These are phyloP conservation scores for Scylla paramamosain DNA, from an alignment of 1,140 invertebrate species.

Conservation along the genomic window DNA sequence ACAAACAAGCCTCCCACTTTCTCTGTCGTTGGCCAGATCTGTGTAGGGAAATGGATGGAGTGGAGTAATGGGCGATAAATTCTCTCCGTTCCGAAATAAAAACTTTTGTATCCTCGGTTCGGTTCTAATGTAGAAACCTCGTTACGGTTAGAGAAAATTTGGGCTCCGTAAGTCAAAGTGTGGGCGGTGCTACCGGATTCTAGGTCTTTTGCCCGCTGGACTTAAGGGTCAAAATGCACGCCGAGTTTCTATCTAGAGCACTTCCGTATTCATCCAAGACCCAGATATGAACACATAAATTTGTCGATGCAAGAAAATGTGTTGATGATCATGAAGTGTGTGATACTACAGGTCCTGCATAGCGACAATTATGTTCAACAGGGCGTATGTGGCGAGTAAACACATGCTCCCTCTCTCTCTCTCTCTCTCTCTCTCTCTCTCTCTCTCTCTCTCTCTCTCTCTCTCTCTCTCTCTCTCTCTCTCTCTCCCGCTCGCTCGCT, in stretches of 20 bases:
- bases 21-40: conserved; percentile 73
- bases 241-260: background rate
- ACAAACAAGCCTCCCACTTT: conserved; percentile 61
- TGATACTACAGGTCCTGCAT: background rate
- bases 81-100: conserved; percentile 56
- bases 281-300: background rate
- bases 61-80: conserved; percentile 71
- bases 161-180: conserved; percentile 62
- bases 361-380: background rate
- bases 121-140: conserved; percentile 71
- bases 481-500: background rate
- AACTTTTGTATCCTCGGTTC: conserved; percentile 66
- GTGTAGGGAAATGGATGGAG: conserved; percentile 75
- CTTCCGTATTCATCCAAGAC: background rate
- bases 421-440: background rate
- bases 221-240: background rate
- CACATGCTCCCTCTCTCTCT: background rate
- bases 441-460: conserved; percentile 35
- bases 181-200: background rate
- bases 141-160: conserved; percentile 59
- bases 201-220: background rate
- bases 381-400: background rate
- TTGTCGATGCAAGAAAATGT: background rate
- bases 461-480: conserved; percentile 18
- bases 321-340: background rate